Conservation (phyloP, 2,888 invertebrate genomes). For the Pseudococcus viburni region DNA sequence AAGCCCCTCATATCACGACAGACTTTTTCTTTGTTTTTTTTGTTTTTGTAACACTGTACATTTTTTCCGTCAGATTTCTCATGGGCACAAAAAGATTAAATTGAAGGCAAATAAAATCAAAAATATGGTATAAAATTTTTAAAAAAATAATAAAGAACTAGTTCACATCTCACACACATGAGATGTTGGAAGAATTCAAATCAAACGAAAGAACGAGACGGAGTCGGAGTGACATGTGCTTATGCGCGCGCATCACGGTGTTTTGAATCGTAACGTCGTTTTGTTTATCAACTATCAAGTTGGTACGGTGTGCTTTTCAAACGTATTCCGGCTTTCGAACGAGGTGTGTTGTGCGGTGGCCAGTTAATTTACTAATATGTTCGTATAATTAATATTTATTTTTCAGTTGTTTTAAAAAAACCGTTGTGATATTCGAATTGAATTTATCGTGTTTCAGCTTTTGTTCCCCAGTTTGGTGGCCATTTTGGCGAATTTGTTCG, state of each 20-base stretch:
- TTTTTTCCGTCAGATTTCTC: no score
- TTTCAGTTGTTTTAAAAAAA: background rate
- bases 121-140: background rate
- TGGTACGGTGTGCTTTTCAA: conserved; percentile 27
- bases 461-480: background rate
- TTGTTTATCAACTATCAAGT: conserved; percentile 46
- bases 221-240: background rate
- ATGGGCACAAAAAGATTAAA: background rate
- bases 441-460: conserved; percentile 2
- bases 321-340: conserved; percentile 15
- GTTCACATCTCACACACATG: background rate
- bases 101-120: background rate
- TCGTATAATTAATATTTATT: conserved; percentile 37
- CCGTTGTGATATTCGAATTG: background rate
- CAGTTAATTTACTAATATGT: background rate
- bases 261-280: conserved; percentile 53
- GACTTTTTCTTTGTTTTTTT: no score
- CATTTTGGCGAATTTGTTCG: background rate
- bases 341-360: background rate
- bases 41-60: no score
- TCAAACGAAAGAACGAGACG: background rate
- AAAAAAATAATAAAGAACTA: background rate
- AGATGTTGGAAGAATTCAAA: background rate
- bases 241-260: conserved; percentile 29
- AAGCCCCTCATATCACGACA: no score